A percentile compares a stretch with the other conserved stretches of the same genome.
These are phyloP conservation scores for Physella acuta DNA, from an alignment of 1,140 invertebrate species.

Conservation along the genomic window DNA sequence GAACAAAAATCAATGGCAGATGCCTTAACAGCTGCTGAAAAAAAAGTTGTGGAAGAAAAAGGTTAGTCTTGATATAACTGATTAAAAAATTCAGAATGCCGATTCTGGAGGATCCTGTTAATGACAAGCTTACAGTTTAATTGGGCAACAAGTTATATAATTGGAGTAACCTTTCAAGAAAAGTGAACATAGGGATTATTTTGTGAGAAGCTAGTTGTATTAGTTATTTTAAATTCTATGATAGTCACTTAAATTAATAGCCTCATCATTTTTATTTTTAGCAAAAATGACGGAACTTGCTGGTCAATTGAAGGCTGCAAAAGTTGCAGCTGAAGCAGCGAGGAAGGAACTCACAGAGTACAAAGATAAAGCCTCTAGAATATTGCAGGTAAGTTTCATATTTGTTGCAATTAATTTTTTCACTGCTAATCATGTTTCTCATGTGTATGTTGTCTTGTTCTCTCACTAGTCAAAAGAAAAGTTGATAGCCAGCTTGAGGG, in stretches of 20 bases:
- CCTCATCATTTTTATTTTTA: conserved; percentile 30
- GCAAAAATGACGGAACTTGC: conserved; percentile 43
- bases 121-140: too few species aligned
- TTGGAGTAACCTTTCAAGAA: too few species aligned
- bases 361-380: conserved; percentile 70
- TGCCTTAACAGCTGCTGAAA: conserved; percentile 58
- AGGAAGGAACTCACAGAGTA: conserved; percentile 63
- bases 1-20: conserved; percentile 57
- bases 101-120: too few species aligned
- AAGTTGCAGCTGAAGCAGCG: conserved; percentile 49
- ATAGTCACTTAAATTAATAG: not conserved
- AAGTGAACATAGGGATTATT: too few species aligned
- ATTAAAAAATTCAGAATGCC: too few species aligned
- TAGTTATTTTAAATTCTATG: not conserved
- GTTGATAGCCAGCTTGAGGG: conserved; percentile 70
- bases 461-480: conserved; percentile 72
- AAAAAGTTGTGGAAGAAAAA: conserved; percentile 73
- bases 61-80: too few species aligned
- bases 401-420: too few species aligned
- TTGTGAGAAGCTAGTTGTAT: not conserved
- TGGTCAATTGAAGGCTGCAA: conserved; percentile 52
- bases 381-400: conserved; percentile 64
- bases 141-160: too few species aligned
- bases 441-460: too few species aligned
- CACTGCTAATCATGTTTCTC: too few species aligned